Conservation (phyloP, 2,888 invertebrate genomes). For the Synanthedon myopaeformis region DNA sequence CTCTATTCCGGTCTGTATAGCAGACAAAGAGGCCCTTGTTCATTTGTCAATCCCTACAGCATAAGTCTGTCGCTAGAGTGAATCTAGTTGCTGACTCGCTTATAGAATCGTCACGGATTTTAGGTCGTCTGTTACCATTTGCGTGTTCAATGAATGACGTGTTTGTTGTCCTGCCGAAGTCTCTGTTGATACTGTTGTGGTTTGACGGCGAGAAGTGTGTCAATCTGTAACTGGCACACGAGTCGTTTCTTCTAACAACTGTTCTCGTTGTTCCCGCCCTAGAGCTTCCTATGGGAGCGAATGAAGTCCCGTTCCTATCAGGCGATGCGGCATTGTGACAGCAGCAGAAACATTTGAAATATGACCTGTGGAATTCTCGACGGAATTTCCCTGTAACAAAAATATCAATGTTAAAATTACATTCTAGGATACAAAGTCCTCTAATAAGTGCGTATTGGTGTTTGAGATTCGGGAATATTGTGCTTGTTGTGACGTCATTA, state of each 20-base stretch:
- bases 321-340: slow-evolving; percentile 32
- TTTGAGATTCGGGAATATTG: background rate
- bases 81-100: slow-evolving; percentile 55
- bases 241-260: slow-evolving; percentile 55
- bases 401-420: slow-evolving; percentile 2
- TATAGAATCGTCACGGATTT: slow-evolving; percentile 49
- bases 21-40: slow-evolving; percentile 26
- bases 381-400: slow-evolving; percentile 78
- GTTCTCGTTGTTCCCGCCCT: slow-evolving; percentile 55
- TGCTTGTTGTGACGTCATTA: no score
- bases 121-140: slow-evolving; percentile 49
- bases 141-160: slow-evolving; percentile 61
- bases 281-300: slow-evolving; percentile 57
- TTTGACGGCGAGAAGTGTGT: slow-evolving; percentile 61
- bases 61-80: slow-evolving; percentile 46
- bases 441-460: slow-evolving; percentile 2
- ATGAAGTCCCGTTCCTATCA: slow-evolving; percentile 53
- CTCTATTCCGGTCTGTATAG: slow-evolving; percentile 28
- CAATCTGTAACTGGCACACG: slow-evolving; percentile 56
- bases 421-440: background rate
- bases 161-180: slow-evolving; percentile 49
- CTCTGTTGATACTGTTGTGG: slow-evolving; percentile 52
- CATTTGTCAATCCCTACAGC: slow-evolving; percentile 59
- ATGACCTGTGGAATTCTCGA: slow-evolving; percentile 77
- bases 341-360: slow-evolving; percentile 73